phyloP scores from a whole-genome alignment of 2,888 invertebrate genomes.

The Pseudoips prasinana region DNA sequence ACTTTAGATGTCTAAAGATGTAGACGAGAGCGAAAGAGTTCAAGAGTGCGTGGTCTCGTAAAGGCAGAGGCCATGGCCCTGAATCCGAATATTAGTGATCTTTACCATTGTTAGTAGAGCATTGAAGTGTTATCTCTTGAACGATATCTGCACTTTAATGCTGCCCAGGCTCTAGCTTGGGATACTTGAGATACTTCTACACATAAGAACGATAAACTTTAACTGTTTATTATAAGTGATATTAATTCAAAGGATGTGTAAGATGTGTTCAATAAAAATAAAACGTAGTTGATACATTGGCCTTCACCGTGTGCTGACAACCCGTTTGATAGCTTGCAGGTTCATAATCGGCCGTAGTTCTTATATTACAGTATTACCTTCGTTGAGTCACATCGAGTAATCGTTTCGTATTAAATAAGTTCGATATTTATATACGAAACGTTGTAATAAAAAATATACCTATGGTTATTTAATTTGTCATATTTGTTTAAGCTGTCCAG shows the following conservation, averaged over 20 bases:
- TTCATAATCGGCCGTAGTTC: slow-evolving; percentile 4
- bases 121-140: too few relatives aligned
- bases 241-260: slow-evolving; percentile 16
- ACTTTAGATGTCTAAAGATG: too few relatives aligned
- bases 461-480: too few relatives aligned
- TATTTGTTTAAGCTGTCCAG: too few relatives aligned
- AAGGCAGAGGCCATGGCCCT: too few relatives aligned
- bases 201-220: slow-evolving; percentile 21
- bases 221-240: slow-evolving; percentile 24
- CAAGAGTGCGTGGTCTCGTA: too few relatives aligned
- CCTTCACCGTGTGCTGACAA: slow-evolving; percentile 11
- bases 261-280: slow-evolving; percentile 16
- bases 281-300: slow-evolving; percentile 13
- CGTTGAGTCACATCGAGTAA: not conserved
- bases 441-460: too few relatives aligned
- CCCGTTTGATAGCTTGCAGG: slow-evolving; percentile 13
- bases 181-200: slow-evolving; percentile 18
- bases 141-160: slow-evolving; percentile 52
- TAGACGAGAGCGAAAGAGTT: too few relatives aligned
- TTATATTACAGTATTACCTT: too few relatives aligned
- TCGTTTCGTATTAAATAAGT: too few relatives aligned
- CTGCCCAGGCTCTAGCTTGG: slow-evolving; percentile 23
- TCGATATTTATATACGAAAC: slow-evolving; percentile 11
- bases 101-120: too few relatives aligned
- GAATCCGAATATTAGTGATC: too few relatives aligned